Evolutionary conservation across 2,797 vertebrate species (phyloP), one percentile per base, ranked within the genome.

Genomic region (Thalassophryne amazonica): DNA sequence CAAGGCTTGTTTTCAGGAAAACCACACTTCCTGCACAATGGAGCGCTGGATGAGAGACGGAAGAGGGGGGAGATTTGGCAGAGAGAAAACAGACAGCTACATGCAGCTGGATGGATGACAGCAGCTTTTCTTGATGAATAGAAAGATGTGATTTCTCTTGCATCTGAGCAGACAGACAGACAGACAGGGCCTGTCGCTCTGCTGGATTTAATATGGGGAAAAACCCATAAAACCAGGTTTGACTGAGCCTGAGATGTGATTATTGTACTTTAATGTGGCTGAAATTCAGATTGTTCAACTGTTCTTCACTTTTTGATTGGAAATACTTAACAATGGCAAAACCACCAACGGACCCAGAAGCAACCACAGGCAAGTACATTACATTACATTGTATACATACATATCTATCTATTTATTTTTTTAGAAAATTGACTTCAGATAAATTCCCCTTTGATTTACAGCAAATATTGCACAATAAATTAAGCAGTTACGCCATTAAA

Each of bases 1-100:
- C 10, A 46, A 61, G 40, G 47, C 77, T 76, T 80, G 89, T 90
- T 86, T 88, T 58, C 86, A 87, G 88, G 81, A 88, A 89, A 70
- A 42, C 61, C 76, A 70, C 60, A 57, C 48, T 87, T 89, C 77
- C 87, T 90, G 81, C 21, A 40, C 84, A 61, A 75, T 63, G 80
- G 79, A 76, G 74, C 16, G 16, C 9, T 55, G 65, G 65, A 74
- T 64, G 80, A 78, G 72, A 69, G 64, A 69, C 68, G 69, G 76
- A 76, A 76, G 61, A 67, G 75, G 68, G 76, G 80, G 68, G 76
- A 80, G 67, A 50, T 42, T 70, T 77, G 69, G 34, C 35, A 22
- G 32, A 57, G 39, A 59, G 66, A 63, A 66, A 73, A 41, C 56
- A 18, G 14, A 15, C 53, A 91, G 89, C 88, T 90, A 40, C 74